Base-by-base conservation (phyloP, 2,888 invertebrate species). In the Agrochola lychnidis region DNA sequence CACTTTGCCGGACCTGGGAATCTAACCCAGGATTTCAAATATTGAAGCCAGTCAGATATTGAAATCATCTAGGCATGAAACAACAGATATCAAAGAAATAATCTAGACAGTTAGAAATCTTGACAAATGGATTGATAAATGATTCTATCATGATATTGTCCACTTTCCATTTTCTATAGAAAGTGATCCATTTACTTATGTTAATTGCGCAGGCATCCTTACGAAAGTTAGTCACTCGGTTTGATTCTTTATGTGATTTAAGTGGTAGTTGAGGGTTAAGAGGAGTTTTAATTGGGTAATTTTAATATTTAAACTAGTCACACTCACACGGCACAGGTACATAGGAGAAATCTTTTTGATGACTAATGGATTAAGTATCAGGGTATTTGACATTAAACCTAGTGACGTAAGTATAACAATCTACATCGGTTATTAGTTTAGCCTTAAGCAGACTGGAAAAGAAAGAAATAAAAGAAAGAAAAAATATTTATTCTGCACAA, bases 91-190 rank as follows among this genome's bases (percentile, higher is more conserved):
- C 82, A 9, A 5, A 61, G 30, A 61, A 74, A 12, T 40, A 36
- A 70, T 78, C 66, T 45, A 40, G 45, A 40, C 56, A 66, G 30
- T 53, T 64, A 69, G 83, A 80, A 82, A 82, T 70, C 78, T 82
- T 42, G 64, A 66, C 62, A 76, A 81, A 66, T 74, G n/a, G 81
- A 66, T 61, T 51, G 61, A 76, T 82, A 42, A 79, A 82, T 63
- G n/a, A 68, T 76, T 36, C 82, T 0, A 25, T 57, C 53, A 2
- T 53, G 64, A 48, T 48, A 67, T 7, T 63, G 56, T 57, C 12
- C n/a, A 62, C 78, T 78, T 78, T 78, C 82, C 64, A 48, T 81
- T 78, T 81, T 78, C 66, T 82, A 25, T 56, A 76, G 78, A 78
- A 82, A 78, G 78, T 53, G 61, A 66, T 76, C 66, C 14, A 61